Conservation (phyloP, 2,113 vertebrate genomes). For the Pseudorhombus dupliciocellatus region DNA sequence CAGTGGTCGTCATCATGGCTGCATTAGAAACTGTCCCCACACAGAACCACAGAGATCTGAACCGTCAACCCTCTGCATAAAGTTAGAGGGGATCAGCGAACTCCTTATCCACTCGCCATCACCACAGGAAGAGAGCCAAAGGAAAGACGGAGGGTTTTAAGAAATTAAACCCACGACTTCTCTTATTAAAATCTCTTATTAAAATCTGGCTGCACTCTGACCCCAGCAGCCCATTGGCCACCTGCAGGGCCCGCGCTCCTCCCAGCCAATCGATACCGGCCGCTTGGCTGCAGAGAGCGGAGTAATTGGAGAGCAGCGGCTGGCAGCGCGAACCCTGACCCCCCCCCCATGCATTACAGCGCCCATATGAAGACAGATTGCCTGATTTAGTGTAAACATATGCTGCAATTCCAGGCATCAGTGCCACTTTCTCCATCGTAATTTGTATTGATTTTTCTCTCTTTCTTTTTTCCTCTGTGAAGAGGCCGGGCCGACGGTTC, state of each 20-base stretch:
- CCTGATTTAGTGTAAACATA: conserved; percentile 87
- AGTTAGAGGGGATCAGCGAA: no score
- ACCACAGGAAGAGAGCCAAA: no score
- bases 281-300: conserved; percentile 66
- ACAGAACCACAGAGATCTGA: no score
- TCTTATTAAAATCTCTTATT: no score
- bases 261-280: conserved; percentile 73
- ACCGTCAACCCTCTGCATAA: no score
- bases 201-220: conserved; percentile 74
- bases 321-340: conserved; percentile 75
- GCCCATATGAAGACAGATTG: conserved; percentile 86
- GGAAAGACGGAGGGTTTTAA: no score
- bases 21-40: no score
- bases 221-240: conserved; percentile 71
- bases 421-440: conserved; percentile 82
- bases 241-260: conserved; percentile 49
- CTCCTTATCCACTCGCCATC: no score
- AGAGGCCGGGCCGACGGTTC: conserved; percentile 22
- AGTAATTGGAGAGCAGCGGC: conserved; percentile 77
- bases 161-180: conserved; percentile 78
- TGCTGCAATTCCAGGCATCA: conserved; percentile 84
- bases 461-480: conserved; percentile 12
- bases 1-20: no score
- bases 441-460: conserved; percentile 82
- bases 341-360: conserved; percentile 54